Base-by-base conservation (phyloP, 2,113 vertebrate species). In the Neodontobutis hainanensis region DNA sequence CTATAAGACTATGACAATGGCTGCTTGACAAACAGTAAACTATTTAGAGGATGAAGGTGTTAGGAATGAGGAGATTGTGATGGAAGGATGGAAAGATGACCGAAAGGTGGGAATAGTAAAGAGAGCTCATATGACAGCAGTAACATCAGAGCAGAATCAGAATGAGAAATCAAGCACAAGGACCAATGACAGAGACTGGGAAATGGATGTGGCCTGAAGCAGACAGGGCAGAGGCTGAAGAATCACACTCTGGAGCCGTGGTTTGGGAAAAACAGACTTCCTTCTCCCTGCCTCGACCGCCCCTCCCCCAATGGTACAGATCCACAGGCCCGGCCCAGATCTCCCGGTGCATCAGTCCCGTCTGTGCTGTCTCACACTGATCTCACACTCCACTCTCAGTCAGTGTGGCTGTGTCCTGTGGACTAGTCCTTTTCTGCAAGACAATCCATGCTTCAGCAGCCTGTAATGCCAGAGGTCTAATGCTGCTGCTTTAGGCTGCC, bases 241-340 rank as follows among this genome's bases (percentile, higher is more conserved):
- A 84, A 86, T 84, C 81, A 86, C 68, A 85, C 81, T 46, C 8
- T 73, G 76, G 65, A 83, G 77, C 75, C 51, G 47, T 65, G 80
- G 85, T 90, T 81, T 86, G 76, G 27, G 86, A 88, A 92, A 92
- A 91, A 89, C 85, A 90, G 82, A 66, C 52, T 55, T 88, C 78
- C 78, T 69, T 83, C 83, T 66, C 59, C 78, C 72, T 89, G 89
- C 85, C 67, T 90, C 80, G 73, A 65, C 82, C 57, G 76, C 92
- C 92, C 91, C 92, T 92, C 92, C 91, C 91, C 91, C 91, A 88
- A 55, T 77, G 56, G 74, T 74, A 79, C 75, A 51, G 88, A 82
- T 90, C 85, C 87, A 86, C 63, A 90, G 91, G 88, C 87, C 85
- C 76, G 85, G 88, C 87, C 91, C 90, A 87, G 85, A 87, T 68